Evolutionary conservation across 1,140 invertebrate genomes (phyloP), one percentile per base, ranked within the genome.

Genomic region (Chrysopa pallens): DNA sequence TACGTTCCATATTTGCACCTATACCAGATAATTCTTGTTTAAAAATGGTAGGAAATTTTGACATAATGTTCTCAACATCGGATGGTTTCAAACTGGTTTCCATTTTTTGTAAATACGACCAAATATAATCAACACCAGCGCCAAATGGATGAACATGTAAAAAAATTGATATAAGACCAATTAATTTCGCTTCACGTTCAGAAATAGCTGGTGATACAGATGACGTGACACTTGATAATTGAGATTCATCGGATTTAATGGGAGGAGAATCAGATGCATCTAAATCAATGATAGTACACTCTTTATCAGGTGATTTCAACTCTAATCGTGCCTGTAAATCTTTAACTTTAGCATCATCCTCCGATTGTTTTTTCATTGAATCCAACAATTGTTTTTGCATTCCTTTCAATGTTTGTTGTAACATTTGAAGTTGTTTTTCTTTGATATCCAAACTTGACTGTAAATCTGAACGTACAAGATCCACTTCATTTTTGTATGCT

Each of bases 401-500:
- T 29, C 78, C 79, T 52, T 84, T 78, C 36, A 88, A 59, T 1
- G 81, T 83, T 54, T 85, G 78, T 51, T 86, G 80, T 38, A 82
- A 51, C 49, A 78, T 66, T 52, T 76, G 74, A 40, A 84, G 63
- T 56, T 85, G 78, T 46, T 77, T 76, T 28, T 84, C 79, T 57
- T 80, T 79, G 12, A 69, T 63, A 5, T 77, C 73, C 8, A 78
- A 38, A 38, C 12, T 38, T 14, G 15, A 38, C n/a, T 58, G 28
- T 55, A 56, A 15, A 70, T 67, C 6, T 69, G 47, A 42, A 76
- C 69, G 14, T 55, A 48, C 48, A 66, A 65, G 7, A 70, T 74
- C 67, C 59, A 82, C 80, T 66, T 94, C 91, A 65, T 93, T 93
- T 57, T 91, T 90, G 50, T 90, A 92, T 0, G 88, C 90, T 62